Evolutionary conservation across 2,113 vertebrate genomes (phyloP), one percentile per base, ranked within the genome.

Genomic region (Poeciliopsis retropinna): DNA sequence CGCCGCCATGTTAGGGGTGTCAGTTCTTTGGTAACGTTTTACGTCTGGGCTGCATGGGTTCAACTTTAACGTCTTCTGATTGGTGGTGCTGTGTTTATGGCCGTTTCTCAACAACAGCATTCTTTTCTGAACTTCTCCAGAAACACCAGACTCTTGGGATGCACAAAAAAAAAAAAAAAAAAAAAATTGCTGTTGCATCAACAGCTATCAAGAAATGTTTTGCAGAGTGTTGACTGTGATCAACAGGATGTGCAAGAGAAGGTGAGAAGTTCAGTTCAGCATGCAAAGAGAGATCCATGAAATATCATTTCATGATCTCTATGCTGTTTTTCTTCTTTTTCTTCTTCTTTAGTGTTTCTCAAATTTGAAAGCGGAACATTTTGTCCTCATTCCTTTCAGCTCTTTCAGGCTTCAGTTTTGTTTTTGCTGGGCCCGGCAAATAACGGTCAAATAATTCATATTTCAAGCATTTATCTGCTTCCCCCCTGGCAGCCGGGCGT

Each of bases 401-500:
- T 0, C 71, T 65, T 60, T 70, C 31, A 64, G 9, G 44, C 32
- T 13, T 25, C 31, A 69, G 62, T 76, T 76, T 44, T 76, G 80
- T 81, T 87, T 37, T 86, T 68, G 28, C 70, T 72, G 62, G 4
- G 44, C 54, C 75, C 14, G 27, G 62, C 63, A 75, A 87, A 90
- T 87, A 84, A 78, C 22, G 29, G 89, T 88, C 87, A 80, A 73
- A 77, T 80, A 57, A 86, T 87, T 71, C 70, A 89, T 85, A 81
- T 57, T 57, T 25, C 51, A 81, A 75, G 63, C 25, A 31, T 88
- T 88, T 86, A 85, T 91, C 83, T 84, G 60, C 75, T 76, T 57
- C 10, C 9, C 73, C 75, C 8, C 2, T 87, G 90, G 68, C 88
- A 87, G 81, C 68, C 88, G 67, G 64, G 73, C 83, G 85, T 88